These are phyloP conservation scores for Paguma larvata DNA, from an alignment of 2,797 vertebrate species.

Conservation along the genomic window DNA sequence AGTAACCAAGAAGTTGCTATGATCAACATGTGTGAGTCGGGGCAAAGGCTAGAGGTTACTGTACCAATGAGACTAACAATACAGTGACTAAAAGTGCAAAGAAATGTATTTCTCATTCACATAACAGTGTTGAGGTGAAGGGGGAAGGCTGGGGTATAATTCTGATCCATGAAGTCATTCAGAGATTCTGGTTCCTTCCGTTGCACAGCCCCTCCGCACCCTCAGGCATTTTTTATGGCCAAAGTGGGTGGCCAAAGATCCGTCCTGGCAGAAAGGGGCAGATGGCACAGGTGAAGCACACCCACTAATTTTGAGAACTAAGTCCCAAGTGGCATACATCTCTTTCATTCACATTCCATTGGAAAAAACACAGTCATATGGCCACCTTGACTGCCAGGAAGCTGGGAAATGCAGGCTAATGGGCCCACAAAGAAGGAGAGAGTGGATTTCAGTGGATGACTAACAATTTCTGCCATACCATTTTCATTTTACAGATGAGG, in stretches of 20 bases:
- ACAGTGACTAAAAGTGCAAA: background rate
- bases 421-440: background rate
- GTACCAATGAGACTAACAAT: background rate
- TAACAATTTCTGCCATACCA: background rate
- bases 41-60: background rate
- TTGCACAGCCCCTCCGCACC: background rate
- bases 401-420: background rate
- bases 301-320: background rate
- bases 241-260: background rate
- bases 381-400: background rate
- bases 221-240: background rate
- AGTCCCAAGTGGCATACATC: background rate
- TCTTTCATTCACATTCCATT: background rate
- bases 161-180: background rate
- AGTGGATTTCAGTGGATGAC: background rate
- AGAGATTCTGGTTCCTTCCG: background rate
- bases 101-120: background rate
- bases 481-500: constrained; percentile 29
- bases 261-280: background rate
- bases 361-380: background rate
- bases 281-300: background rate
- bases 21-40: background rate
- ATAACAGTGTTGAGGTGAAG: background rate
- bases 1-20: background rate
- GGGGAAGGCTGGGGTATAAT: background rate